Evolutionary conservation across 2,888 invertebrate species (phyloP).

Genomic region (Parapristionchus giblindavisi): DNA sequence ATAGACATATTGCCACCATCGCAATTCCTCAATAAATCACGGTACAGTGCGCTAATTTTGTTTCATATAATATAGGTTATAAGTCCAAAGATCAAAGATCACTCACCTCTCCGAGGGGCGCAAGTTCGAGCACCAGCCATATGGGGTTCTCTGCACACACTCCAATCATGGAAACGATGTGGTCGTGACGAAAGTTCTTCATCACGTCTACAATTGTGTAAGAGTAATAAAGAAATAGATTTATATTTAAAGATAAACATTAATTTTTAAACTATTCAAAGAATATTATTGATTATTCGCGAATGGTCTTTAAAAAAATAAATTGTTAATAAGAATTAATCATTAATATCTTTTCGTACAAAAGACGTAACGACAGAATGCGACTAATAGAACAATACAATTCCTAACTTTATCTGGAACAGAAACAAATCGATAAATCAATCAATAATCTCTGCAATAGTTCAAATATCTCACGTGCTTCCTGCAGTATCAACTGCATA

Average conservation of each 20-base stretch:
- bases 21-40: no score
- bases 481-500: constrained; percentile 75
- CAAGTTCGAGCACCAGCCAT: constrained; percentile 98
- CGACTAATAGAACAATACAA: no score
- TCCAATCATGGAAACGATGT: constrained; percentile 93
- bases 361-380: no score
- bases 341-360: no score
- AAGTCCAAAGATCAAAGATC: not conserved
- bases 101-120: constrained; percentile 85
- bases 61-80: no score
- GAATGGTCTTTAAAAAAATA: no score
- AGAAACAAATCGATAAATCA: not conserved
- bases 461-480: constrained; percentile 47
- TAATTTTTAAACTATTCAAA: no score
- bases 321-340: no score
- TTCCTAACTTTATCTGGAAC: no score
- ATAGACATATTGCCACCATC: no score
- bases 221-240: not conserved
- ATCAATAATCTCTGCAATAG: not conserved
- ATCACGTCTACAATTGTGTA: constrained; percentile 82
- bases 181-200: constrained; percentile 98
- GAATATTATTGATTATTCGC: no score
- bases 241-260: not conserved
- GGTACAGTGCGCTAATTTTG: no score
- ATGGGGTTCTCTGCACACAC: constrained; percentile 92